Percentiles rank a stretch among this genome's conserved stretches.
phyloP scores from a whole-genome alignment of 2,797 vertebrate genomes.

The Zenarchopterus dispar region DNA sequence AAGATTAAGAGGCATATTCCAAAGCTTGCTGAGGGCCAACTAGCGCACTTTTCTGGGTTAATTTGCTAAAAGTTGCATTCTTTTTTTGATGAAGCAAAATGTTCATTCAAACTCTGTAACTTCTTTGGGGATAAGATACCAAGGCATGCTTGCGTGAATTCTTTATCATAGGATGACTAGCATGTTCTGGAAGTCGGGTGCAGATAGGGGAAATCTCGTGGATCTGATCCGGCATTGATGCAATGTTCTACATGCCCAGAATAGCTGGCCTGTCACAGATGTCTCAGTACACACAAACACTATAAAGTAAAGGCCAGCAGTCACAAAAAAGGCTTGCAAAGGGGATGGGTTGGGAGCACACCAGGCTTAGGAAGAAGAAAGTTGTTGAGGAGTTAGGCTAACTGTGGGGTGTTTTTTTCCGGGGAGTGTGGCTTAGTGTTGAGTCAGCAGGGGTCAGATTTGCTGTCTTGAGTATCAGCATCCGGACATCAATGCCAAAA shows the following conservation, averaged over 20 bases:
- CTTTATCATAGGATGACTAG: slow-evolving; percentile 36
- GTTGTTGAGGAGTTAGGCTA: slow-evolving; percentile 34
- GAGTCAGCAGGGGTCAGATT: slow-evolving; percentile 76
- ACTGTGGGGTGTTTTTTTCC: slow-evolving; percentile 47
- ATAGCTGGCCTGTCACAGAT: slow-evolving; percentile 75
- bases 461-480: slow-evolving; percentile 76
- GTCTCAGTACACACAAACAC: slow-evolving; percentile 77
- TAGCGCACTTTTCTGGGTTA: background rate
- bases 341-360: slow-evolving; percentile 25
- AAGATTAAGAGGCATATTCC: too few relatives aligned
- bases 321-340: slow-evolving; percentile 58
- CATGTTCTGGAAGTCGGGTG: slow-evolving; percentile 33
- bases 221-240: slow-evolving; percentile 70
- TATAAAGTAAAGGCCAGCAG: slow-evolving; percentile 71
- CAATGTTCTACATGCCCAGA: slow-evolving; percentile 73
- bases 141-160: slow-evolving; percentile 44
- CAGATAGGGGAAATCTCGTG: slow-evolving; percentile 49
- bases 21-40: background rate
- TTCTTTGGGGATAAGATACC: slow-evolving; percentile 40
- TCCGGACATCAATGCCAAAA: slow-evolving; percentile 70
- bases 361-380: slow-evolving; percentile 20
- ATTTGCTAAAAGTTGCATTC: slow-evolving; percentile 7
- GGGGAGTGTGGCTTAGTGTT: slow-evolving; percentile 52
- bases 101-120: slow-evolving; percentile 45
- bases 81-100: slow-evolving; percentile 57